These are phyloP conservation scores for Nyctalus aviator DNA, from an alignment of 2,797 vertebrate species.

Conservation along the genomic window DNA sequence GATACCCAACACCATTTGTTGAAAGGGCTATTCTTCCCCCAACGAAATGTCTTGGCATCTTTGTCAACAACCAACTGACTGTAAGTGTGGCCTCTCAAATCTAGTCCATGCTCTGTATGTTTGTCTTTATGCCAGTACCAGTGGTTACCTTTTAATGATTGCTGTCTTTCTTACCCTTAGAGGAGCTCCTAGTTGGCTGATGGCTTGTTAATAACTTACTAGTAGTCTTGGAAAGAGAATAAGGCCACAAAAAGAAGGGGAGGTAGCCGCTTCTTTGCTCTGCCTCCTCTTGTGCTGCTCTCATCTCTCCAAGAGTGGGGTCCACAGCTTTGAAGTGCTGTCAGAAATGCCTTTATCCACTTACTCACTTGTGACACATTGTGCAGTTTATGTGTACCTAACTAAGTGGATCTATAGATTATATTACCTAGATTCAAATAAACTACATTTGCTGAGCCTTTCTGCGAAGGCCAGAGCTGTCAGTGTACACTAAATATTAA, in stretches of 20 bases:
- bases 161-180: not conserved
- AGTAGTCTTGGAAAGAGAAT: not conserved
- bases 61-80: not conserved
- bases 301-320: not conserved
- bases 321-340: not conserved
- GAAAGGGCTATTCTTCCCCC: not conserved
- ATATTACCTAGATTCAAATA: not conserved
- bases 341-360: not conserved
- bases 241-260: not conserved
- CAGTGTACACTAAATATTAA: not conserved
- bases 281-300: not conserved
- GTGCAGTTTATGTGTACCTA: not conserved
- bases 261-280: not conserved
- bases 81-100: not conserved
- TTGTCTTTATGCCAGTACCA: not conserved
- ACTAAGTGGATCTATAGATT: not conserved
- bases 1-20: not conserved
- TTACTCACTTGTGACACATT: not conserved
- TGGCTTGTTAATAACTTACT: not conserved
- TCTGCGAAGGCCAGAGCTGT: not conserved
- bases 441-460: slow-evolving; percentile 7
- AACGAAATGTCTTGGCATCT: not conserved
- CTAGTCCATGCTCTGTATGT: not conserved
- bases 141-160: not conserved
- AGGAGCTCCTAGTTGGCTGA: not conserved